A percentile compares a stretch with the other conserved stretches of the same genome.
Evolutionary conservation across 2,888 invertebrate species (phyloP).

Genomic region (Willowsia nigromaculata): DNA sequence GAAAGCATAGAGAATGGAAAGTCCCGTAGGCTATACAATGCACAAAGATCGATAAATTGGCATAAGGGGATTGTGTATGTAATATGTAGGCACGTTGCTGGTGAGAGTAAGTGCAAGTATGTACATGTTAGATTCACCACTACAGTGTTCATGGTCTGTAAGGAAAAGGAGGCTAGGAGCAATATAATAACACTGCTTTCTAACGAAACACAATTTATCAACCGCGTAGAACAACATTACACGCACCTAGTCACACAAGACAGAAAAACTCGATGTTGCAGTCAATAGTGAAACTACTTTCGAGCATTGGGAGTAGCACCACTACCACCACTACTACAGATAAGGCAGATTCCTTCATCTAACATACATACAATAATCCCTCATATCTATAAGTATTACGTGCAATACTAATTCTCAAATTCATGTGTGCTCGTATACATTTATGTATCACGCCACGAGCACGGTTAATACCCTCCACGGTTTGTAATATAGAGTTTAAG

Average conservation of each 20-base stretch:
- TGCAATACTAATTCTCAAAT: constrained; percentile 13
- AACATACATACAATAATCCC: background rate
- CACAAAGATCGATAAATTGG: constrained; percentile 74
- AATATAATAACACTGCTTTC: background rate
- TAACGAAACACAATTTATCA: constrained; percentile 43
- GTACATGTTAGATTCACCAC: background rate
- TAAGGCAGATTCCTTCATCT: background rate
- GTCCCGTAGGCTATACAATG: constrained; percentile 61
- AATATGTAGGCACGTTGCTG: background rate
- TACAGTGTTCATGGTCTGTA: constrained; percentile 22
- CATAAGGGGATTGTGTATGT: constrained; percentile 64
- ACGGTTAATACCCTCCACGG: background rate
- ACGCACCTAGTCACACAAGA: constrained; percentile 33
- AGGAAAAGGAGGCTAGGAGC: background rate
- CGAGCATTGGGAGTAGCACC: constrained; percentile 20
- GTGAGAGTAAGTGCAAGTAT: background rate
- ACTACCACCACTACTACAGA: no score
- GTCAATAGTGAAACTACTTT: constrained; percentile 34
- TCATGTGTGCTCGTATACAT: background rate
- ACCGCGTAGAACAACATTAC: constrained; percentile 36
- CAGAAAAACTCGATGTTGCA: constrained; percentile 19
- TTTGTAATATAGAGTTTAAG: background rate
- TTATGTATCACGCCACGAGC: background rate
- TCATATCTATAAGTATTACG: background rate
- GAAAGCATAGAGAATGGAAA: constrained; percentile 46